Evolutionary conservation across 2,797 vertebrate genomes (phyloP), one percentile per base, ranked within the genome.

Genomic region (Poecile montanus): DNA sequence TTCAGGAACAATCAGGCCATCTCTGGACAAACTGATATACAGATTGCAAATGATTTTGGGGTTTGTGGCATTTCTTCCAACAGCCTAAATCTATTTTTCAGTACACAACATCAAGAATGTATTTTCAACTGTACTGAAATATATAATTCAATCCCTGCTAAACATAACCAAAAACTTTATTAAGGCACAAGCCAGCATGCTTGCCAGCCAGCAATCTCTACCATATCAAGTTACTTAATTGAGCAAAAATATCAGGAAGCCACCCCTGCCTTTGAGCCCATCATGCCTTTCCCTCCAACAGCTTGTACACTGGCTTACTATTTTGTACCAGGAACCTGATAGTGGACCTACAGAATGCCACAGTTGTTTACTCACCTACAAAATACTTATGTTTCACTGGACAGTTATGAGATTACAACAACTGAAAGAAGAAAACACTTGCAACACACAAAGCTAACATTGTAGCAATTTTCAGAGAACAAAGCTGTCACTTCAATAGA

Each of bases 151-250:
- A 76, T 44, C 56, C 63, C 42, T 40, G 36, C 51, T 75, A 88
- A 81, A 78, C 60, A 38, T 60, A 88, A 75, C 80, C 3, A 7
- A 78, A 91, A 88, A 66, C 58, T 93, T 73, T 56, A 68, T 11
- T 88, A 54, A 73, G 62, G 78, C 6, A 2, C 50, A 62, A 72
- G 68, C 19, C 74, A 73, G 56, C 51, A 72, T 13, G 34, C 63
- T 50, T 67, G 36, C 38, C 38, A 40, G 38, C 38, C 38, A 40
- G 38, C 38, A 75, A 32, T 45, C 58, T 72, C 77, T 67, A 89
- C 62, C 76, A 60, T 66, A 89, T 89, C 92, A 88, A 92, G 75
- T 91, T 89, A 92, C 92, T 79, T 56, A 30, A 93, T 5, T 36
- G 47, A 70, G n/a, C 29, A 75, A 72, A 93, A 87, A 72, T 61